These are phyloP conservation scores for Centropus bengalensis DNA, from an alignment of 2,113 vertebrate genomes.

Conservation along the genomic window DNA sequence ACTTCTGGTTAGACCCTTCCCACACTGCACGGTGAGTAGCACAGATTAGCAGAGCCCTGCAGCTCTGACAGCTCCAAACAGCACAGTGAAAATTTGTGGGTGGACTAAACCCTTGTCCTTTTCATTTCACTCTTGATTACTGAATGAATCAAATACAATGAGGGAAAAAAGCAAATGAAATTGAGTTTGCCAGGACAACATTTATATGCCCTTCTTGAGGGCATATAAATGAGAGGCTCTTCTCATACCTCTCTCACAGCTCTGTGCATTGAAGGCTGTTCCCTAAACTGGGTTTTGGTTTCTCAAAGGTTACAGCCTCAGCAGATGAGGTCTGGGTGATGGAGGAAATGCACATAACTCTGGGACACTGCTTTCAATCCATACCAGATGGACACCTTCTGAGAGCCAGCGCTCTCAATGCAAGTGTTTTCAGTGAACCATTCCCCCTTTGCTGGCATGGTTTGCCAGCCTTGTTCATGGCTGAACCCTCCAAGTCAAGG, in stretches of 20 bases:
- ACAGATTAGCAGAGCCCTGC: background rate
- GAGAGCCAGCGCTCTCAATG: background rate
- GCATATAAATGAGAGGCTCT: background rate
- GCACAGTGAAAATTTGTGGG: conserved; percentile 30
- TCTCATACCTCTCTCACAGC: background rate
- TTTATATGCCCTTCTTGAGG: background rate
- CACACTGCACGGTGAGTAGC: accelerated
- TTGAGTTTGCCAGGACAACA: background rate
- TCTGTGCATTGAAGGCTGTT: background rate
- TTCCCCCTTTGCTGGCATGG: background rate
- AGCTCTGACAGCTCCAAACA: background rate
- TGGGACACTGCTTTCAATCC: background rate
- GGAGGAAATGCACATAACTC: background rate
- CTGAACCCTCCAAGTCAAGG: background rate
- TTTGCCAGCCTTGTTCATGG: background rate
- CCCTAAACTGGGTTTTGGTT: background rate
- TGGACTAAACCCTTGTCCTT: background rate
- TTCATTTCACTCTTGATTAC: conserved; percentile 33
- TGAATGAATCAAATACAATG: background rate
- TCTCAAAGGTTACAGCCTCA: conserved; percentile 13
- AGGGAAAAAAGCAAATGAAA: conserved; percentile 25
- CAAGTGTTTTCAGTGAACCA: background rate
- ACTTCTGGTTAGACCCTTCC: background rate
- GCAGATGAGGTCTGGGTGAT: background rate
- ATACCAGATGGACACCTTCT: background rate